These are phyloP conservation scores for Macrosteles quadrilineatus DNA, from an alignment of 1,140 invertebrate genomes.

Conservation along the genomic window DNA sequence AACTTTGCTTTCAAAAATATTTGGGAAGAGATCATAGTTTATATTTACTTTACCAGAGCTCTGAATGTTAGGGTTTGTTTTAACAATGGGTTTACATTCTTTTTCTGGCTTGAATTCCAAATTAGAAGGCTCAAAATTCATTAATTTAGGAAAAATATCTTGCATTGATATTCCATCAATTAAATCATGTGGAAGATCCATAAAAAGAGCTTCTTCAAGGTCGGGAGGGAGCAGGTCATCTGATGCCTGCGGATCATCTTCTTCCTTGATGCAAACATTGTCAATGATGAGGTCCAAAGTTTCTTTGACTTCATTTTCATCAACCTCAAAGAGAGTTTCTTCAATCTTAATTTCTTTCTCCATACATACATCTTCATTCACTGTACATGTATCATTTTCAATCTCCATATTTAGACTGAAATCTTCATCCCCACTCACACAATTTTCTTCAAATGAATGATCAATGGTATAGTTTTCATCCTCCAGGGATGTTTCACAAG, in stretches of 20 bases:
- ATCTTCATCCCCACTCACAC: not conserved
- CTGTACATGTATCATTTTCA: no score
- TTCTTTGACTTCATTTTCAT: constrained; percentile 56
- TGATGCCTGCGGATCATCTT: constrained; percentile 68
- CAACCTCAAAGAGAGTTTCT: not conserved
- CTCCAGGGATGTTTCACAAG: constrained; percentile 58
- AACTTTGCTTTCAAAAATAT: no score
- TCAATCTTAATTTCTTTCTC: no score
- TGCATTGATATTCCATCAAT: constrained; percentile 82
- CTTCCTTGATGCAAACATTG: constrained; percentile 63
- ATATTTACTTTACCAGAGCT: not conserved
- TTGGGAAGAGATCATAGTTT: not conserved
- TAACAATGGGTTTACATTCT: not conserved
- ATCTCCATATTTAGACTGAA: constrained; percentile 50
- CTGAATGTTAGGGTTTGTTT: no score
- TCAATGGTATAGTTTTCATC: constrained; percentile 78
- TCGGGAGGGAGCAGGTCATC: constrained; percentile 76
- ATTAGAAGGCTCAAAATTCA: constrained; percentile 57
- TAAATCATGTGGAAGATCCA: constrained; percentile 77
- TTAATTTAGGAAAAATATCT: constrained; percentile 59
- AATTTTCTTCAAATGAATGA: constrained; percentile 59
- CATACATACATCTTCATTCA: no score
- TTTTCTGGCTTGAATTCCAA: constrained; percentile 27
- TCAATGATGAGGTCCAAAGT: constrained; percentile 59
- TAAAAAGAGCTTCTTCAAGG: constrained; percentile 79